phyloP scores from a whole-genome alignment of 2,113 vertebrate genomes.

The Epinephelus moara region DNA sequence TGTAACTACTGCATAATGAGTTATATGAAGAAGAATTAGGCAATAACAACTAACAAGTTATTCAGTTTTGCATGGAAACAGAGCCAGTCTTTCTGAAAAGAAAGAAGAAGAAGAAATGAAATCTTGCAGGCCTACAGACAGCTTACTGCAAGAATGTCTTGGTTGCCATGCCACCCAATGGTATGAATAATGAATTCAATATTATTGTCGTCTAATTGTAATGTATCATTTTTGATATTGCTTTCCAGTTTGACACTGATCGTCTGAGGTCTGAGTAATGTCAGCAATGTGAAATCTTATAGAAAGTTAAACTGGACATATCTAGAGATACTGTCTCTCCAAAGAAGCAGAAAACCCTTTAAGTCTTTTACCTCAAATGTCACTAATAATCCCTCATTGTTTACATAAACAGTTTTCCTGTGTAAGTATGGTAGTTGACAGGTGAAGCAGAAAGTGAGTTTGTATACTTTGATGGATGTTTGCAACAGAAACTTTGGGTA shows the following conservation, averaged over 20 bases:
- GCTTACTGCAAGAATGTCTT: not conserved
- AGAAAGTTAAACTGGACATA: not conserved
- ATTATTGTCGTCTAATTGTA: not conserved
- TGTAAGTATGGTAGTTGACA: too few relatives aligned
- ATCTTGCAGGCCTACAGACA: not conserved
- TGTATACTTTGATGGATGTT: too few relatives aligned
- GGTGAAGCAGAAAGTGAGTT: too few relatives aligned
- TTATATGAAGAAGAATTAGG: not conserved
- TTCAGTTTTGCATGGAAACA: not conserved
- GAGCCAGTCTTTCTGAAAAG: not conserved
- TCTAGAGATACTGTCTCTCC: too few relatives aligned
- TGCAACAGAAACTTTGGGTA: too few relatives aligned
- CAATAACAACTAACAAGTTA: too few relatives aligned
- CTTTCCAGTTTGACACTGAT: conserved; percentile 1
- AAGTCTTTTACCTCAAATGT: too few relatives aligned
- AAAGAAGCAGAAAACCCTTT: too few relatives aligned
- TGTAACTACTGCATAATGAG: too few relatives aligned
- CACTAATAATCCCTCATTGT: too few relatives aligned
- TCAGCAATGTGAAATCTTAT: not conserved
- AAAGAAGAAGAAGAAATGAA: not conserved
- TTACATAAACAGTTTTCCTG: too few relatives aligned
- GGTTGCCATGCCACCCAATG: not conserved
- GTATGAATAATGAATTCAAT: conserved; percentile 11
- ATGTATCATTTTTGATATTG: not conserved
- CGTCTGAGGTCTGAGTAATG: not conserved